phyloP scores from a whole-genome alignment of 2,797 vertebrate species.

The Diplodus puntazzo region DNA sequence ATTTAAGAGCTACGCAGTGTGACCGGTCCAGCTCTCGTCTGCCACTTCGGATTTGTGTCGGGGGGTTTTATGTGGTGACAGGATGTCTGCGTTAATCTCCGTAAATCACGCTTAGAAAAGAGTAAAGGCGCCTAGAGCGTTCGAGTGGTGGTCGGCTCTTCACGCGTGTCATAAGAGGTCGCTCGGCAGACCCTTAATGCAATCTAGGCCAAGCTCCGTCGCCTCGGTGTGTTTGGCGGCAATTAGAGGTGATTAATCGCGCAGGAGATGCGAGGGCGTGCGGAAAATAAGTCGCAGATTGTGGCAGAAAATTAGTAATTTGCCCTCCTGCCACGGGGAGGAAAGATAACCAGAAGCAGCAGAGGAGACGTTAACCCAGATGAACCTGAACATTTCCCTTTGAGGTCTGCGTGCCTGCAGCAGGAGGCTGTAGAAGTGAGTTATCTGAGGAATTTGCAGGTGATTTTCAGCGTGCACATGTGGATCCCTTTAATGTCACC shows the following conservation, averaged over 20 bases:
- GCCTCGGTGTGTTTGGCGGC: slow-evolving; percentile 44
- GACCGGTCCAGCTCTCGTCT: slow-evolving; percentile 13
- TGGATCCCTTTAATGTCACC: slow-evolving; percentile 38
- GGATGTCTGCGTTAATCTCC: slow-evolving; percentile 51
- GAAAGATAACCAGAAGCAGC: slow-evolving; percentile 36
- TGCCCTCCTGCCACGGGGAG: slow-evolving; percentile 3
- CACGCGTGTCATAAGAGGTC: slow-evolving; percentile 42
- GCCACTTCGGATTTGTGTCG: slow-evolving; percentile 57
- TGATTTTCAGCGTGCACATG: slow-evolving; percentile 15
- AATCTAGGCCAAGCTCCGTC: slow-evolving; percentile 51
- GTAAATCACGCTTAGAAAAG: slow-evolving; percentile 53
- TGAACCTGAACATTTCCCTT: slow-evolving; percentile 3
- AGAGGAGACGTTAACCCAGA: slow-evolving; percentile 31
- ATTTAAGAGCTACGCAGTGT: slow-evolving; percentile 6
- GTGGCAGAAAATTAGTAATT: slow-evolving; percentile 39
- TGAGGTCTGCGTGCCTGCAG: slow-evolving; percentile 9
- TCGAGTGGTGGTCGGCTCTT: slow-evolving; percentile 16
- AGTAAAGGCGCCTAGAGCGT: slow-evolving; percentile 29
- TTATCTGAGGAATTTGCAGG: slow-evolving; percentile 25
- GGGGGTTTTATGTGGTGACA: slow-evolving; percentile 33
- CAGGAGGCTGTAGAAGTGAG: slow-evolving; percentile 5
- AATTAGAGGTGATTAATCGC: slow-evolving; percentile 64
- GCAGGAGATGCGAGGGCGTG: slow-evolving; percentile 9
- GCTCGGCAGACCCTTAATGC: slow-evolving; percentile 14
- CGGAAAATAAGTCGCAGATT: slow-evolving; percentile 37